These are phyloP conservation scores for Zaprionus obscuricornis DNA, from an alignment of 2,888 invertebrate species.

Conservation along the genomic window DNA sequence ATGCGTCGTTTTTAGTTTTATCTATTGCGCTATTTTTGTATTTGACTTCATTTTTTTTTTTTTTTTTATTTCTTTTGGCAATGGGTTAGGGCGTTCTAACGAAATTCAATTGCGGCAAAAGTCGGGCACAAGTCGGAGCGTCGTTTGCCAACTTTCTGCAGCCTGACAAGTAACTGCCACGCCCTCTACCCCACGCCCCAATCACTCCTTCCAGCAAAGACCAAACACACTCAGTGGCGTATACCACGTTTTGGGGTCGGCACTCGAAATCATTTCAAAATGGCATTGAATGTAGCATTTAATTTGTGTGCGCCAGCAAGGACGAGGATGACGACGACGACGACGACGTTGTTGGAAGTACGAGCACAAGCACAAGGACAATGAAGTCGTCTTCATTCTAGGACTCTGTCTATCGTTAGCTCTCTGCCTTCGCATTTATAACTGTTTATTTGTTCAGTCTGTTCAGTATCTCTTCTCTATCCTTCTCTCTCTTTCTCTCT, in stretches of 20 bases:
- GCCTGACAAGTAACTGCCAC: constrained; percentile 36
- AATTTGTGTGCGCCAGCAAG: constrained; percentile 70
- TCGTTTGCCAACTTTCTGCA: constrained; percentile 58
- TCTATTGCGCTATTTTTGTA: no score
- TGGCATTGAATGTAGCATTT: constrained; percentile 77
- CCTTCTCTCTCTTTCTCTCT: constrained; percentile 1
- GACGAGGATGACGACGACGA: no score
- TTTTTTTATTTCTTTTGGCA: constrained; percentile 11
- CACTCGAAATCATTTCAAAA: constrained; percentile 69
- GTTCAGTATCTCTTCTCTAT: constrained; percentile 25
- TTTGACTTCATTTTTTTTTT: constrained; percentile 17
- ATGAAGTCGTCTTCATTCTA: constrained; percentile 48
- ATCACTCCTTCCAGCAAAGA: neutral
- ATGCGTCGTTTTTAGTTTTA: no score
- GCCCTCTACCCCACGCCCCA: neutral
- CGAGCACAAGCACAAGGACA: constrained; percentile 59
- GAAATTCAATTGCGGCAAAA: constrained; percentile 66
- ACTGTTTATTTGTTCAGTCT: constrained; percentile 68
- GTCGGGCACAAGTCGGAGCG: constrained; percentile 40
- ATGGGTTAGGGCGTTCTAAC: constrained; percentile 23
- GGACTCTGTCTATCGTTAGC: constrained; percentile 18
- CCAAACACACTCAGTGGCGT: no score
- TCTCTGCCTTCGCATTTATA: constrained; percentile 54
- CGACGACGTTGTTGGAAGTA: constrained; percentile 59
- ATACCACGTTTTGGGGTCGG: constrained; percentile 43